Evolutionary conservation across 2,888 invertebrate species (phyloP).

Genomic region (Agrotis ipsilon): DNA sequence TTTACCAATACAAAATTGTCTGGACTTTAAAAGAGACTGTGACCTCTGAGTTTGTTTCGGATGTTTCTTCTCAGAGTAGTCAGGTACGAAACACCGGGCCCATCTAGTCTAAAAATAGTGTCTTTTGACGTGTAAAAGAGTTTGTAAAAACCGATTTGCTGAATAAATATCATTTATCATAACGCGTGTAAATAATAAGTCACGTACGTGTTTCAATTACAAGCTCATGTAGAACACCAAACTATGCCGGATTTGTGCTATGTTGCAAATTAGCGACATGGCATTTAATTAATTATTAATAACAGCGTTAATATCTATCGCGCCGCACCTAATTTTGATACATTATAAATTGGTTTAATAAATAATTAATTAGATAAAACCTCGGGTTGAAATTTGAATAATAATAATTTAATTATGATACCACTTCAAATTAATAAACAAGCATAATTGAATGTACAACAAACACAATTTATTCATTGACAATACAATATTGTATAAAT

Average conservation of each 20-base stretch:
- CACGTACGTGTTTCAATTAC: background rate
- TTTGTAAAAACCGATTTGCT: too few relatives aligned
- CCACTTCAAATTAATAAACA: slow-evolving; percentile 12
- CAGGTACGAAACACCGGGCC: too few relatives aligned
- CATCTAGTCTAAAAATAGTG: too few relatives aligned
- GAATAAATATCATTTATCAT: too few relatives aligned
- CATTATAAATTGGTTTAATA: background rate
- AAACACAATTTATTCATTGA: slow-evolving; percentile 4
- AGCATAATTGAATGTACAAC: background rate
- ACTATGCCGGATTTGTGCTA: slow-evolving; percentile 3
- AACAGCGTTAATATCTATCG: slow-evolving; percentile 4
- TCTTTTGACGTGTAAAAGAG: too few relatives aligned
- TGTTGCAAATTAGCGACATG: background rate
- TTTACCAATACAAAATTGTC: too few relatives aligned
- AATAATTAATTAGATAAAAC: background rate
- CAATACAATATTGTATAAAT: background rate
- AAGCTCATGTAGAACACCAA: background rate
- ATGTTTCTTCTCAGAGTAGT: too few relatives aligned
- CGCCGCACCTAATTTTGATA: background rate
- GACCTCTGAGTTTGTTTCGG: too few relatives aligned
- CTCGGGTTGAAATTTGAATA: background rate
- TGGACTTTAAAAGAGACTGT: too few relatives aligned
- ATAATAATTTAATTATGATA: slow-evolving; percentile 29
- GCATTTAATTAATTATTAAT: slow-evolving; percentile 22
- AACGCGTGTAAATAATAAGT: background rate